Evolutionary conservation across 1,140 invertebrate genomes (phyloP).

Genomic region (Philopotamus ludificatus): DNA sequence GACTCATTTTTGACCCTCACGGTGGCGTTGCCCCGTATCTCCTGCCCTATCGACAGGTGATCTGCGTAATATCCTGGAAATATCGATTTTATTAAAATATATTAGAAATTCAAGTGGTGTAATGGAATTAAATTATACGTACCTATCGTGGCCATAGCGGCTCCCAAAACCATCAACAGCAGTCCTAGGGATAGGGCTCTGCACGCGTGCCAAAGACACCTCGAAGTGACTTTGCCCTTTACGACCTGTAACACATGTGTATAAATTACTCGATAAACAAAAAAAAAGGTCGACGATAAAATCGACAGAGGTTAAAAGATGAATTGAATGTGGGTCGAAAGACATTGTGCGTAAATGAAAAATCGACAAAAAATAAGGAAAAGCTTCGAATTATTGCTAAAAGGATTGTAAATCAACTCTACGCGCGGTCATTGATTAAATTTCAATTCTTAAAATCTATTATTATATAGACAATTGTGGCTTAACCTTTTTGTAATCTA

Average conservation of each 20-base stretch:
- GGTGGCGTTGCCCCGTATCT: conserved; percentile 73
- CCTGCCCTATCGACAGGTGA: conserved; percentile 72
- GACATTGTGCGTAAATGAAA: no score
- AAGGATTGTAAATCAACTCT: no score
- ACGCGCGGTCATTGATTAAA: no score
- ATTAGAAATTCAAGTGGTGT: no score
- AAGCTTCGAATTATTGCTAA: no score
- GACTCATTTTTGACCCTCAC: conserved; percentile 76
- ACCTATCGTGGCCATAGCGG: conserved; percentile 90
- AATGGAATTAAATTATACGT: no score
- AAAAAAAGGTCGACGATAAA: conserved; percentile 5
- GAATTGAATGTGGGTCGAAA: no score
- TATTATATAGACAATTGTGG: no score
- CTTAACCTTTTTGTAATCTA: no score
- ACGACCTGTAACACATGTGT: conserved; percentile 60
- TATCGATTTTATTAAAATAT: background rate
- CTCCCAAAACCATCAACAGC: conserved; percentile 79
- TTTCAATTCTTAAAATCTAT: no score
- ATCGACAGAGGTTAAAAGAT: no score
- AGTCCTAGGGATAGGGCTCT: conserved; percentile 82
- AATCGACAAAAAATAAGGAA: no score
- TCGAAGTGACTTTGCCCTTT: conserved; percentile 79
- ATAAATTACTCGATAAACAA: conserved; percentile 31
- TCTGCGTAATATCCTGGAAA: conserved; percentile 78
- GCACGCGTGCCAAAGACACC: conserved; percentile 87